Evolutionary conservation across 1,140 invertebrate species (phyloP), one percentile per base, ranked within the genome.

Genomic region (Luehdorfia chinensis): DNA sequence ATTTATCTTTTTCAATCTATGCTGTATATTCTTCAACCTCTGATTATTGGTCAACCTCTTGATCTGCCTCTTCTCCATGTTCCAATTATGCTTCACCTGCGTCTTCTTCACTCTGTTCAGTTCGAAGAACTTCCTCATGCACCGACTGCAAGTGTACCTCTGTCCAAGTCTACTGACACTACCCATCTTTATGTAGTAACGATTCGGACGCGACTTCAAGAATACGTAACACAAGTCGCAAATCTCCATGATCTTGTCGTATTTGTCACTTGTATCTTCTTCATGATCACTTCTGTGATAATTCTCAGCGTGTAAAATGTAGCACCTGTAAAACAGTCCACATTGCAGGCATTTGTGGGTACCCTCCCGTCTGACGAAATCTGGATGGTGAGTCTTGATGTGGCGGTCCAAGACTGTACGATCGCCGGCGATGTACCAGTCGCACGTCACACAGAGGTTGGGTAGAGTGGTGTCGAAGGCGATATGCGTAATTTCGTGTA

Each of bases 1-100:
- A 50, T 63, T 70, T 18, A 67, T 55, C 48, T 33, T 41, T 34
- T 62, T 64, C 13, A 70, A 49, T 15, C 67, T 45, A 5, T 52
- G 52, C 30, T 64, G 55, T 16, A 71, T 59, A 12, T 59, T 64
- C 36, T 62, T 65, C 13, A 67, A 39, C 11, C 67, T 46, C 1
- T 60, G 55, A 16, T 58, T 43, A 32, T 68, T 66, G 0, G 50
- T 45, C 1, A 57, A 19, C 0, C 11, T 48, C 5, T 15, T 30
- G 23, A n/a, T 25, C 1, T 34, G 7, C 25, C 11, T 9, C 14
- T 36, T 47, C 19, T 47, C 32, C 14, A 5, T 32, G 4, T 4
- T 47, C 43, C 19, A 32, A 15, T 19, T 34, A 1, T 49, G 36
- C 5, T 49, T 50, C 0, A 64, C 30, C 4, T 47, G 18, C 4